phyloP scores from a whole-genome alignment of 2,888 invertebrate genomes.

The Phaonia tiefii region DNA sequence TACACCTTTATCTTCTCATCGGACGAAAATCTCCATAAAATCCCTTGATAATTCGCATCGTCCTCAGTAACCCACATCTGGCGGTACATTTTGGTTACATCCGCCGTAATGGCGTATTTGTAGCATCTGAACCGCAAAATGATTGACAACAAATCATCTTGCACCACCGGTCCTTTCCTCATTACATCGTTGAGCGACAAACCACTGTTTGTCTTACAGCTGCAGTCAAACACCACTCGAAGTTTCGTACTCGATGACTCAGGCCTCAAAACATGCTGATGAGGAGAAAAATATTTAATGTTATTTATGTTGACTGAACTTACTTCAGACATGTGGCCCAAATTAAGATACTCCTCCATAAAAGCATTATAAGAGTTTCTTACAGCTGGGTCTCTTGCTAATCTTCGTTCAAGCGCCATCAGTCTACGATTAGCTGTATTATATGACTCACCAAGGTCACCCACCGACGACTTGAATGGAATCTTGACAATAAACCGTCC shows the following conservation, averaged over 20 bases:
- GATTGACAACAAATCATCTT: slow-evolving; percentile 57
- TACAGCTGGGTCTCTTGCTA: not conserved
- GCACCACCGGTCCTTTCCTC: slow-evolving; percentile 50
- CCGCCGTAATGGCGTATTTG: slow-evolving; percentile 55
- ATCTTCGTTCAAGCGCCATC: slow-evolving; percentile 24
- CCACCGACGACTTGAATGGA: slow-evolving; percentile 42
- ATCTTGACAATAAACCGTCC: slow-evolving; percentile 41
- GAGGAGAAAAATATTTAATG: slow-evolving; percentile 50
- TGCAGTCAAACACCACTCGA: slow-evolving; percentile 59
- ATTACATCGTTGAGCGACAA: slow-evolving; percentile 62
- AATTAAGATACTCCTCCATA: slow-evolving; percentile 34
- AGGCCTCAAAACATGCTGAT: slow-evolving; percentile 51
- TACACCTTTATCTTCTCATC: slow-evolving; percentile 43
- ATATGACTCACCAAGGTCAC: slow-evolving; percentile 40
- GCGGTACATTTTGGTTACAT: slow-evolving; percentile 67
- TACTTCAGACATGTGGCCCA: slow-evolving; percentile 44
- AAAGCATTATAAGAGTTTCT: slow-evolving; percentile 25
- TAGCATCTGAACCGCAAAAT: slow-evolving; percentile 55
- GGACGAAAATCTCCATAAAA: slow-evolving; percentile 46
- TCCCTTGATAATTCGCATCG: slow-evolving; percentile 58
- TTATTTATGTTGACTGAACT: slow-evolving; percentile 7
- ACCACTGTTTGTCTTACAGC: slow-evolving; percentile 55
- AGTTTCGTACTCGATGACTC: slow-evolving; percentile 58
- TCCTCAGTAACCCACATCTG: slow-evolving; percentile 56
- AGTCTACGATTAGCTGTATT: too few relatives aligned